A percentile compares a stretch with the other conserved stretches of the same genome.
Conservation (phyloP, 2,888 invertebrate genomes). For the Hanleya hanleyi region DNA sequence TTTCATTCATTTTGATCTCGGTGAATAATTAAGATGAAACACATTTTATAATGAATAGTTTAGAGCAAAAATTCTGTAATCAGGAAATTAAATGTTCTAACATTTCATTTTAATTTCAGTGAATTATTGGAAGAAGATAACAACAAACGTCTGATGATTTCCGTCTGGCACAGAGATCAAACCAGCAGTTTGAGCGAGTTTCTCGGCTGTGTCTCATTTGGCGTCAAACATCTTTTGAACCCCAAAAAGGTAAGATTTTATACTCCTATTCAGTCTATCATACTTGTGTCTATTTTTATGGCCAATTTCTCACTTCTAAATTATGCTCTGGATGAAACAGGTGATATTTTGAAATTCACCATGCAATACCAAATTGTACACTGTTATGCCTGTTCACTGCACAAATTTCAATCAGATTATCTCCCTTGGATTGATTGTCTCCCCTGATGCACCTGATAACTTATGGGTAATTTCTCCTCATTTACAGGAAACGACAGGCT, state of each 20-base stretch:
- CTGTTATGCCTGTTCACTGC: too few relatives aligned
- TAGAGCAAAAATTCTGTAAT: not conserved
- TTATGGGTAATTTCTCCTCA: slow-evolving; percentile 19
- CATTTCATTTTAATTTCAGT: slow-evolving; percentile 47
- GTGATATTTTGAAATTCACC: too few relatives aligned
- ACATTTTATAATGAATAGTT: not conserved
- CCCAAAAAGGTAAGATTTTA: slow-evolving; percentile 82
- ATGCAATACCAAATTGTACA: too few relatives aligned
- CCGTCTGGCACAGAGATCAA: slow-evolving; percentile 65
- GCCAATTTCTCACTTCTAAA: too few relatives aligned
- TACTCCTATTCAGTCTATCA: too few relatives aligned
- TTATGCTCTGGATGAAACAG: too few relatives aligned
- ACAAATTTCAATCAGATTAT: too few relatives aligned
- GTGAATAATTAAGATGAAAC: too few relatives aligned
- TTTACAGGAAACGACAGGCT: slow-evolving; percentile 78
- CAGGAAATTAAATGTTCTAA: not conserved
- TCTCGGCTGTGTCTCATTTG: slow-evolving; percentile 94
- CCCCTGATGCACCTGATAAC: not conserved
- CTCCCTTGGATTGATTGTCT: too few relatives aligned
- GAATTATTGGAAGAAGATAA: slow-evolving; percentile 66
- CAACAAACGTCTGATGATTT: slow-evolving; percentile 62
- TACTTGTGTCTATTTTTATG: too few relatives aligned
- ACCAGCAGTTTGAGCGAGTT: slow-evolving; percentile 86
- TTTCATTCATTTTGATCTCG: too few relatives aligned
- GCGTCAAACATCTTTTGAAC: slow-evolving; percentile 83